Conservation (phyloP, 2,888 invertebrate species). For the Phyllotreta cruciferae region DNA sequence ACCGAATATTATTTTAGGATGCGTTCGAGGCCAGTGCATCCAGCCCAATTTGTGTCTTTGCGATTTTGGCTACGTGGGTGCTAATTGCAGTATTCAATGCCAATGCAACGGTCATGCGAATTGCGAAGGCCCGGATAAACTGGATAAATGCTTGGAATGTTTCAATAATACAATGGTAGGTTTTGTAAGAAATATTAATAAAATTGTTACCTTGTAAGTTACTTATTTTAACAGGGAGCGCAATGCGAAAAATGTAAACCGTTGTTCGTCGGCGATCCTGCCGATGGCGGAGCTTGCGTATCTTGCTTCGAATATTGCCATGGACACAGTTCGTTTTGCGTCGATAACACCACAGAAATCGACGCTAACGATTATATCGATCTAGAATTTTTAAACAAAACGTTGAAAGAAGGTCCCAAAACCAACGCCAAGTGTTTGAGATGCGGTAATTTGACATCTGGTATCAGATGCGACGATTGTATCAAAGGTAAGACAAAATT, state of each 20-base stretch:
- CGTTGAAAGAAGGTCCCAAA: constrained; percentile 71
- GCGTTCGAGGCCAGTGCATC: constrained; percentile 84
- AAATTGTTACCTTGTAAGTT: constrained; percentile 3
- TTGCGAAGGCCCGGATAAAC: constrained; percentile 85
- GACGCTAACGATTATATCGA: constrained; percentile 54
- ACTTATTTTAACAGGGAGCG: constrained; percentile 66
- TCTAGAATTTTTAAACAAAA: constrained; percentile 50
- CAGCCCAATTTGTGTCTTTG: constrained; percentile 86
- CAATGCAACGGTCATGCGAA: constrained; percentile 94
- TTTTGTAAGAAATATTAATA: constrained; percentile 29
- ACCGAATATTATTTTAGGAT: constrained; percentile 61
- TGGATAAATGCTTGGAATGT: constrained; percentile 83
- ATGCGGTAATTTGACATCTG: constrained; percentile 84
- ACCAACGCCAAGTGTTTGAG: constrained; percentile 82
- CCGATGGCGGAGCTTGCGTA: constrained; percentile 82
- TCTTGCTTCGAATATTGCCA: constrained; percentile 90
- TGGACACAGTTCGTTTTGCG: constrained; percentile 84
- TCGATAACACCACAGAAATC: constrained; percentile 61
- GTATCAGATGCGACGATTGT: constrained; percentile 83
- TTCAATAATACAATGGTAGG: constrained; percentile 88
- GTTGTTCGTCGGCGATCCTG: constrained; percentile 90
- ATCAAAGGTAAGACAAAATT: constrained; percentile 52
- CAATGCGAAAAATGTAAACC: constrained; percentile 92
- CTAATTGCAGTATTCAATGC: constrained; percentile 92
- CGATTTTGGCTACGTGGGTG: constrained; percentile 94